Base-by-base conservation (phyloP, 1,140 invertebrate genomes). In the Drosophila oshimai region DNA sequence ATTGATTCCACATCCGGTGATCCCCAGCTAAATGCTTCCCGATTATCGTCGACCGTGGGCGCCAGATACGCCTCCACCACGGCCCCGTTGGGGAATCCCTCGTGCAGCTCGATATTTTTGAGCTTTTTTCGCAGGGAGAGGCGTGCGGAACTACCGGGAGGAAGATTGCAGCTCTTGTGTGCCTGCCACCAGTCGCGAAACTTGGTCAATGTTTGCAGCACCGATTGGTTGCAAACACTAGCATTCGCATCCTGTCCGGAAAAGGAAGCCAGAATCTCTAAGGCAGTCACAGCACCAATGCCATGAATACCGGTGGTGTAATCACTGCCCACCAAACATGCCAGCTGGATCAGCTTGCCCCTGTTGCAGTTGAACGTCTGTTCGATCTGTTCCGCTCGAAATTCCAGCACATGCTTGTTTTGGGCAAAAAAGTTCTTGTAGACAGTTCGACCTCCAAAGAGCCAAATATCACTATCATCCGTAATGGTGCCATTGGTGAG, bases 371-470 rank as follows among this genome's bases (percentile, higher is more conserved):
- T 96, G 84, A 97, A 96, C 77, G 95, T 94, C 70, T 94, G 93
- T 67, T 95, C 91, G 64, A 99, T 98, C 86, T 96, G 95, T 37
- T 95, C 93, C 1, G 93, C 92, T 58, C 94, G 92, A 91, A 95
- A 99, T 77, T 96, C 94, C 73, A 98, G 92, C 0, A 99, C 96
- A 91, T 94, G 94, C 92, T 97, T 97, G 69, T 95, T 95, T 76
- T 98, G 96, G 75, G 97, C 96, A 86, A 99, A 99, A 91, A 99
- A 99, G 90, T 99, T 98, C 90, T 98, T 99, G 89, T 99, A 99
- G 6, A 99, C 98, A 10, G 95, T 96, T 44, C 93, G 93, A 1
- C 96, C 98, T 2, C 99, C 99, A 94, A 99, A 99, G 0, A 99
- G 92, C 97, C 98, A 99, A 69, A 99, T 96, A 93, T 99, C 99